Evolutionary conservation across 2,888 invertebrate genomes (phyloP), one percentile per base, ranked within the genome.

Genomic region (Erannis defoliaria): DNA sequence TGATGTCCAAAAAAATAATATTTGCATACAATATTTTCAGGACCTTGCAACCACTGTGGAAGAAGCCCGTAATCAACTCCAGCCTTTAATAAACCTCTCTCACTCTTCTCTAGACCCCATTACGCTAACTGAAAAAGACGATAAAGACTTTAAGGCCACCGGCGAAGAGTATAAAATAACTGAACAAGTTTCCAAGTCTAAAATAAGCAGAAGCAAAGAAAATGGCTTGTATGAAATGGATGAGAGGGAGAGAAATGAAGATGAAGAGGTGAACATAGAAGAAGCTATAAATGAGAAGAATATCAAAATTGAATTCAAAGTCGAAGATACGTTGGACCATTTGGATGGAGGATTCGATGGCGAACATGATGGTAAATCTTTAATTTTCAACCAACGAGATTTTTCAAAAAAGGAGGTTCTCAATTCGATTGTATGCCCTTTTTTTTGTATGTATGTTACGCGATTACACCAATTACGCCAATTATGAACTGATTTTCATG

Each of bases 261-360:
- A 14, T 14, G 43, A 45, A 9, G 42, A 19, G 3, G 9, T 5
- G 4, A n/a, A 2, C n/a, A 43, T 43, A 16, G 23, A n/a, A 14
- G n/a, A n/a, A n/a, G n/a, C n/a, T n/a, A 45, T 26, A 14, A 0
- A 45, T 26, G 26, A 45, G 16, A 45, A 6, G 5, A 45, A 45
- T 18, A 66, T 89, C 0, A 89, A 89, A 60, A 8, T 76, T 1
- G 89, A 90, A 60, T 63, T 81, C 43, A 85, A 89, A 45, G 77
- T 80, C 8, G 89, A 89, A 43, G 73, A 75, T 0, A 75, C 21
- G 5, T 19, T 61, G 35, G 62, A 79, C 0, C 66, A 73, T 58
- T 65, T 75, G 4, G 81, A 82, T 21, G 78, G 63, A 1, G 84
- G 83, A 19, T 77, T 80, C 56, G 54, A 76, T 51, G 77, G 81